A percentile compares a stretch with the other conserved stretches of the same genome.
Evolutionary conservation across 2,888 invertebrate genomes (phyloP).

Genomic region (Tipula confusa): DNA sequence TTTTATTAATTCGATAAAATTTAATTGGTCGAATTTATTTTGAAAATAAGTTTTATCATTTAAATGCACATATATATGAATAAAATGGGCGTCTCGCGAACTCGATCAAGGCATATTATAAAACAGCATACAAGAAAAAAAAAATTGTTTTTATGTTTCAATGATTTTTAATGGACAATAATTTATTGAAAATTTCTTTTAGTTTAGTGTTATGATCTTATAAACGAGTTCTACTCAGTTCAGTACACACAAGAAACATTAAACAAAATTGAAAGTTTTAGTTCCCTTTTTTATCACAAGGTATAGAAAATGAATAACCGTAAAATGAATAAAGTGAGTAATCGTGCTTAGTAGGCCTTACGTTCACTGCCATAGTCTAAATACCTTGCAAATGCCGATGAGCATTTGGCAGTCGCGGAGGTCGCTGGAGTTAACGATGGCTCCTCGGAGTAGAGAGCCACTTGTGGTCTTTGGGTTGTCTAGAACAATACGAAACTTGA

Average conservation of each 20-base stretch:
- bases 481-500: too few relatives aligned
- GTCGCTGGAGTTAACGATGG: too few relatives aligned
- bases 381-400: too few relatives aligned
- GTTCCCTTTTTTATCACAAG: not conserved
- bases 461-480: too few relatives aligned
- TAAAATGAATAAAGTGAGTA: too few relatives aligned
- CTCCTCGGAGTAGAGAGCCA: too few relatives aligned
- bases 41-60: not conserved
- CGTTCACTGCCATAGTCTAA: too few relatives aligned
- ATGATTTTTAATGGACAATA: slow-evolving; percentile 1
- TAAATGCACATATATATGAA: not conserved
- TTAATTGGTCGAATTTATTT: not conserved
- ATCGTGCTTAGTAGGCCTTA: too few relatives aligned
- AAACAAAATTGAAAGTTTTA: not conserved
- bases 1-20: not conserved
- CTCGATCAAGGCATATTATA: not conserved
- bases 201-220: not conserved
- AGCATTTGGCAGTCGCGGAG: too few relatives aligned
- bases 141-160: not conserved
- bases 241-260: not conserved
- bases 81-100: not conserved
- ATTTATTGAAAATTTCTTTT: not conserved
- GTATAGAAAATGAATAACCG: not conserved
- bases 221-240: too few relatives aligned
- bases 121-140: not conserved